Conservation (phyloP, 2,113 vertebrate genomes). For the Anarhynchus alexandrinus region DNA sequence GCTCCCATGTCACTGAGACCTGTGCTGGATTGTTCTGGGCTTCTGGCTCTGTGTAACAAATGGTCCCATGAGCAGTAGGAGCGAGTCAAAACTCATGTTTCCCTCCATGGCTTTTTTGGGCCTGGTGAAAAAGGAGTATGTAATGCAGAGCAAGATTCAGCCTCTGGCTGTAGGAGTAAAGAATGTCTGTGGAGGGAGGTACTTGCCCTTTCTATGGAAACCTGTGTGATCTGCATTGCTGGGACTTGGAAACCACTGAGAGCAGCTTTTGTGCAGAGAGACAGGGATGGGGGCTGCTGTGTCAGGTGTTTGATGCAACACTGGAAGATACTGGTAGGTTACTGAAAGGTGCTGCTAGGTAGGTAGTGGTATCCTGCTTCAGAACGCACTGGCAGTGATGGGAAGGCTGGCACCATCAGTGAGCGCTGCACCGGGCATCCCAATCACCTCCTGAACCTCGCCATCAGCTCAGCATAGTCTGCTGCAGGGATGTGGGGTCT, state of each 20-base stretch:
- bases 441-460: neutral
- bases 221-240: neutral
- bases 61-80: no score
- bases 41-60: no score
- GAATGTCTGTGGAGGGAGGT: neutral
- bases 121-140: neutral
- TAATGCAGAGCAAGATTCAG: neutral
- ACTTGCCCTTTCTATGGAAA: neutral
- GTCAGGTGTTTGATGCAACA: neutral
- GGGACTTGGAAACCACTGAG: neutral
- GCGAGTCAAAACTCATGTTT: neutral
- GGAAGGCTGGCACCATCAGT: neutral
- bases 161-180: neutral
- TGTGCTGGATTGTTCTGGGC: no score
- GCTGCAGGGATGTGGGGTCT: neutral
- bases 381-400: neutral
- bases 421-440: fast-evolving
- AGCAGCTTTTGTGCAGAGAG: neutral
- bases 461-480: neutral
- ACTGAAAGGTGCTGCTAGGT: neutral
- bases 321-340: neutral
- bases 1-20: neutral
- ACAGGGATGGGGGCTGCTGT: neutral
- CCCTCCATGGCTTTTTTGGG: neutral
- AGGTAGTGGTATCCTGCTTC: neutral